phyloP scores from a whole-genome alignment of 1,140 invertebrate species.

The Eufriesea mexicana region DNA sequence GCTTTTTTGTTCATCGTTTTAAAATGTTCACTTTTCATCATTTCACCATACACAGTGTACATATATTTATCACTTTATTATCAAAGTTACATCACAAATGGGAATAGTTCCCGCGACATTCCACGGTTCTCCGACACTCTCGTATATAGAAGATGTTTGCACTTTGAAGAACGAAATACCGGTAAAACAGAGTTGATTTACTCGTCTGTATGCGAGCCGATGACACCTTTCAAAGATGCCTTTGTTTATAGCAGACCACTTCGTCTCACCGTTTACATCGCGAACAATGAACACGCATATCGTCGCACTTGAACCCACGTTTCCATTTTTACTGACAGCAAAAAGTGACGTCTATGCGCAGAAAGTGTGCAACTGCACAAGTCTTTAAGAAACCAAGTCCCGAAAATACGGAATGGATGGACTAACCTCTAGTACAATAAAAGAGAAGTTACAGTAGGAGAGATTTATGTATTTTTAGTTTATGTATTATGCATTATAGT shows the following conservation, averaged over 20 bases:
- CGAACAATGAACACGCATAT: neutral
- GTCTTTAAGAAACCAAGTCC: constrained; percentile 6
- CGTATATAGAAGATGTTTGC: constrained; percentile 26
- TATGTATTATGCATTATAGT: neutral
- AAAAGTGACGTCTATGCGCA: neutral
- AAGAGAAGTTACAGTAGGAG: neutral
- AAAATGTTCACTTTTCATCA: constrained; percentile 35
- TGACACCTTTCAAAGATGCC: constrained; percentile 45
- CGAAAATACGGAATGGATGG: neutral
- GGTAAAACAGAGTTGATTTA: constrained; percentile 29
- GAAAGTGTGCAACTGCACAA: neutral
- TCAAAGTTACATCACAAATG: constrained; percentile 27
- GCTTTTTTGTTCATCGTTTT: constrained; percentile 14
- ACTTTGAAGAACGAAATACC: constrained; percentile 28
- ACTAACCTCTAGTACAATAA: neutral
- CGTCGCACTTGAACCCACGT: constrained; percentile 7
- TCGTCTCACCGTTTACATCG: neutral
- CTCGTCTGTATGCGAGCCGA: constrained; percentile 15
- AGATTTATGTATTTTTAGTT: neutral
- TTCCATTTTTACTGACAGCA: neutral
- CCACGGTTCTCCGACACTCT: neutral
- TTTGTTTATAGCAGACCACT: constrained; percentile 24
- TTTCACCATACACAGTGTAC: neutral
- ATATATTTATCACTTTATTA: constrained; percentile 21
- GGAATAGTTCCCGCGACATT: neutral